Evolutionary conservation across 2,113 vertebrate genomes (phyloP).

Genomic region (Barbus barbus): DNA sequence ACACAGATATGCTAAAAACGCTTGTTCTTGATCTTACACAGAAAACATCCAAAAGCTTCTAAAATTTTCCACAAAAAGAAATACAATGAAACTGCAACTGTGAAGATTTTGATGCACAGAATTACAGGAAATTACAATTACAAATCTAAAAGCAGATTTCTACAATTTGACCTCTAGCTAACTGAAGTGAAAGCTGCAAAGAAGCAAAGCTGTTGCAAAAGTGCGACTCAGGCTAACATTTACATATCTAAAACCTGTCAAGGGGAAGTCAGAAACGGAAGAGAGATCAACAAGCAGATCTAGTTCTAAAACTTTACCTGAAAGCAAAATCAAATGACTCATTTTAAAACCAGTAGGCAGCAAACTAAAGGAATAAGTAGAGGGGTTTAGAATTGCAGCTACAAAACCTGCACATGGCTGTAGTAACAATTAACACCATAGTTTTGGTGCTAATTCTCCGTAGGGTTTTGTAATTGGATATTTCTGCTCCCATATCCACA

Average conservation of each 20-base stretch:
- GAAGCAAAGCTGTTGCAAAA: background rate
- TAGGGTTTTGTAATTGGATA: slow-evolving; percentile 41
- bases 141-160: background rate
- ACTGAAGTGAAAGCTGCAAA: slow-evolving; percentile 37
- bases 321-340: slow-evolving; percentile 8
- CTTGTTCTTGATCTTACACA: background rate
- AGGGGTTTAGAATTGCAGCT: background rate
- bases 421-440: background rate
- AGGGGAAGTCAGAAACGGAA: slow-evolving; percentile 50
- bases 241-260: slow-evolving; percentile 7
- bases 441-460: background rate
- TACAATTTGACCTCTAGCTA: background rate
- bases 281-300: slow-evolving; percentile 30
- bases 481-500: slow-evolving; percentile 11
- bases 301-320: background rate
- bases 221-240: background rate
- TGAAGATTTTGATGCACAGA: background rate
- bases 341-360: slow-evolving; percentile 8
- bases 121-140: background rate
- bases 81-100: background rate
- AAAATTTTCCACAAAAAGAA: background rate
- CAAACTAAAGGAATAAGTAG: background rate
- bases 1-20: background rate
- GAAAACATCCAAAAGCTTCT: background rate
- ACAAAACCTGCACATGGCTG: background rate